phyloP scores from a whole-genome alignment of 2,888 invertebrate genomes.

The Sericinus montela region DNA sequence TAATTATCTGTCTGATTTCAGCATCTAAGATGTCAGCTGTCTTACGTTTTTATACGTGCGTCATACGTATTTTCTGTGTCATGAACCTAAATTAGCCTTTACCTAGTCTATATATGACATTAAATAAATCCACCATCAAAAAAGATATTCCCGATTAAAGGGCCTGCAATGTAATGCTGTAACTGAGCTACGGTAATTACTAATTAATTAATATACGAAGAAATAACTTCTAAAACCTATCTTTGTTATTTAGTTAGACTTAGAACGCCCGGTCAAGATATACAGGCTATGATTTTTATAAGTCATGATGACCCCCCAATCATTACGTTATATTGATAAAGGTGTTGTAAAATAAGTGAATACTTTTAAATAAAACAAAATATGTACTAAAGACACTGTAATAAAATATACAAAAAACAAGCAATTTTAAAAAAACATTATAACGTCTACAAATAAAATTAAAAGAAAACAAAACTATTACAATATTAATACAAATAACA shows the following conservation, averaged over 20 bases:
- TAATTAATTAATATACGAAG: conserved; percentile 51
- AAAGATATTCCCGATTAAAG: conserved; percentile 5
- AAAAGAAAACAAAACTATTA: conserved; percentile 15
- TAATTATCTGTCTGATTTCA: conserved; percentile 44
- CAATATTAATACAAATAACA: conserved; percentile 20
- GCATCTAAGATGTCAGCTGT: not conserved
- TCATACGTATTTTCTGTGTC: too few relatives aligned
- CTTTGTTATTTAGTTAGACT: too few relatives aligned
- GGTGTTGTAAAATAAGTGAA: not conserved
- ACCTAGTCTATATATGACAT: not conserved
- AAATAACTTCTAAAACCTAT: conserved; percentile 43
- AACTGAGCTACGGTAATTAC: conserved; percentile 43
- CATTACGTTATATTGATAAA: not conserved
- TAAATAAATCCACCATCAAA: not conserved
- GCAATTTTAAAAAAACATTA: conserved; percentile 29
- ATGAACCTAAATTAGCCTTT: too few relatives aligned
- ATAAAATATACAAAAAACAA: conserved; percentile 34
- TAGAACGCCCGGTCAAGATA: not conserved
- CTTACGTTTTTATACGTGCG: not conserved
- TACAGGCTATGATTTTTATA: too few relatives aligned
- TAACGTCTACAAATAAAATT: conserved; percentile 20
- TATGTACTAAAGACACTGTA: conserved; percentile 39
- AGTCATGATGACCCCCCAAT: not conserved
- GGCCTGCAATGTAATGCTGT: not conserved
- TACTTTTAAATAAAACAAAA: conserved; percentile 44